Conservation (phyloP, 2,113 vertebrate species). For the Chamaea fasciata region DNA sequence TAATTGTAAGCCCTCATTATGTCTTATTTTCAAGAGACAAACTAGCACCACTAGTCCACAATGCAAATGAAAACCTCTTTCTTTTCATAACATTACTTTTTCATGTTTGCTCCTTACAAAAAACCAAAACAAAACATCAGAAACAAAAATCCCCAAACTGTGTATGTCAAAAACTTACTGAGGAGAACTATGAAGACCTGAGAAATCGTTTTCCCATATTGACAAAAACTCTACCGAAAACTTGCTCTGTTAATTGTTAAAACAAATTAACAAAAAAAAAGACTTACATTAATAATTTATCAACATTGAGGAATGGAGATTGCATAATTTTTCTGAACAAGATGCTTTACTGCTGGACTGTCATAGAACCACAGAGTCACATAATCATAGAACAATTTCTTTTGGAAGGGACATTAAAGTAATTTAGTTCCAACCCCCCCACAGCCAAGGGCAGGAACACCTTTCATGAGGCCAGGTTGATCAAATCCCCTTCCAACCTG, state of each 20-base stretch:
- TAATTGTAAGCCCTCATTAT: neutral
- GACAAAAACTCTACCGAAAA: neutral
- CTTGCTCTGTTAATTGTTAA: neutral
- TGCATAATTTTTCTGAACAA: neutral
- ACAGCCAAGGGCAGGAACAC: neutral
- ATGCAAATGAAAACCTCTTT: neutral
- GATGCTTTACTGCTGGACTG: neutral
- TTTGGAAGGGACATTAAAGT: neutral
- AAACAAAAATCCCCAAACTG: neutral
- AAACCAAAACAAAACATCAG: too few species aligned
- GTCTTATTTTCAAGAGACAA: neutral
- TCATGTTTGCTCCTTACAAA: neutral
- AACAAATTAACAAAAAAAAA: neutral
- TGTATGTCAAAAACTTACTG: neutral
- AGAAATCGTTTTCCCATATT: neutral
- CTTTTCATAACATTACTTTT: neutral
- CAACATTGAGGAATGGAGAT: neutral
- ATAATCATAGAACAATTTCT: neutral
- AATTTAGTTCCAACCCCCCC: fast-evolving
- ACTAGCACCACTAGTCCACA: neutral
- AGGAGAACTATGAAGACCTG: neutral
- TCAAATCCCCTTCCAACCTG: neutral
- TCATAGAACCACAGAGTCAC: neutral
- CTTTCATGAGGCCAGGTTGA: neutral
- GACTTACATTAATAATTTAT: neutral